phyloP scores from a whole-genome alignment of 2,888 invertebrate genomes.

The Myathropa florea region DNA sequence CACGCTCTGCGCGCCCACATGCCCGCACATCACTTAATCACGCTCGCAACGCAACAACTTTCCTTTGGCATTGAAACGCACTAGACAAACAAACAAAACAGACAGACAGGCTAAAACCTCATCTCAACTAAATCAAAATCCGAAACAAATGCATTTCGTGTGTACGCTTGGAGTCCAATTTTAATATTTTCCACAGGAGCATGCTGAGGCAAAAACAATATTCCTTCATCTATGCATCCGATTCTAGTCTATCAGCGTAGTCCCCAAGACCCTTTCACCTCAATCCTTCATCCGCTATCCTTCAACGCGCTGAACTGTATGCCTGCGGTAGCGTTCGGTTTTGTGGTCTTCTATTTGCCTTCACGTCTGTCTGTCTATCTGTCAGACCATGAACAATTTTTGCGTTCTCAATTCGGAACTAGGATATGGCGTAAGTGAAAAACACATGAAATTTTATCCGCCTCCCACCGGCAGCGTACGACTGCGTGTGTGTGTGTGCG shows the following conservation, averaged over 20 bases:
- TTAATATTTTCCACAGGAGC: constrained; percentile 13
- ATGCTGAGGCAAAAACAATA: not conserved
- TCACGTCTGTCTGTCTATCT: constrained; percentile 36
- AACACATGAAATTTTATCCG: constrained; percentile 19
- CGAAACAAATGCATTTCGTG: not conserved
- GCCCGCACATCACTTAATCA: not conserved
- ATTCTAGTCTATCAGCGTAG: not conserved
- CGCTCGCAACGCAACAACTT: not conserved
- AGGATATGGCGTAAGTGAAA: constrained; percentile 21
- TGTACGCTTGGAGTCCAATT: not conserved
- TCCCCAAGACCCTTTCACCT: not conserved
- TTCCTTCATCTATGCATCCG: constrained; percentile 1
- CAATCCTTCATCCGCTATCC: not conserved
- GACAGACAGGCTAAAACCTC: not conserved
- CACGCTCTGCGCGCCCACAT: not conserved
- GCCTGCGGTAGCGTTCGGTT: constrained; percentile 47
- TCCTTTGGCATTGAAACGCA: not conserved
- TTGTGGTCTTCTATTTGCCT: constrained; percentile 38
- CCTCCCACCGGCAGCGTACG: not conserved
- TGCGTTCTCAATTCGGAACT: constrained; percentile 49
- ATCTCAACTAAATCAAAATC: not conserved
- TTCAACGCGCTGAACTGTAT: not conserved
- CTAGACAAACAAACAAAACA: not conserved
- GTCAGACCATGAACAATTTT: constrained; percentile 31
- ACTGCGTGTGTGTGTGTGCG: not conserved